Evolutionary conservation across 1,140 invertebrate species (phyloP).

Genomic region (Panagrolaimus sp.): DNA sequence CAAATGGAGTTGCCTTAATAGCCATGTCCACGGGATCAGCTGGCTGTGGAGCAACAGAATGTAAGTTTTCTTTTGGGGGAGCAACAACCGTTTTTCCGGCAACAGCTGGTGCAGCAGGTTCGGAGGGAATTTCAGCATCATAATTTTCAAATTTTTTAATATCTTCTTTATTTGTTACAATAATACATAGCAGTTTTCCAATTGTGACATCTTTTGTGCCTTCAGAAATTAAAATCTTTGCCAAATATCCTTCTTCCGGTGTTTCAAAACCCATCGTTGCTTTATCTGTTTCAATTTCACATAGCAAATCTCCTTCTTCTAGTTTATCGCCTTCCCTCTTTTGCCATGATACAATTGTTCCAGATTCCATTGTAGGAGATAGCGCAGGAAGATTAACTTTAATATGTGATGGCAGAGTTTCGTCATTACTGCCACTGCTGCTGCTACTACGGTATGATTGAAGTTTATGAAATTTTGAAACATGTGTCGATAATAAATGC

Average conservation of each 20-base stretch:
- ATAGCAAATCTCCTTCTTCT: not conserved
- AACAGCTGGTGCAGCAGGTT: not conserved
- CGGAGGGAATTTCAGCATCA: not conserved
- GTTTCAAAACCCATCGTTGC: not conserved
- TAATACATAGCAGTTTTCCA: slow-evolving; percentile 7
- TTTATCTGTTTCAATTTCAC: not conserved
- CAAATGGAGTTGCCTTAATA: slow-evolving; percentile 3
- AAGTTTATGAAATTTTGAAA: not conserved
- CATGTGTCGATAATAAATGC: no score
- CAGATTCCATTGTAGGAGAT: not conserved
- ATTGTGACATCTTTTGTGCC: not conserved
- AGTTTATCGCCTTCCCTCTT: not conserved
- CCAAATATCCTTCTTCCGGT: slow-evolving; percentile 7
- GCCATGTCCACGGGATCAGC: not conserved
- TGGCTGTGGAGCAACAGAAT: not conserved
- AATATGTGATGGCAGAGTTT: not conserved
- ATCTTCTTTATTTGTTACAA: not conserved
- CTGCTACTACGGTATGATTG: not conserved
- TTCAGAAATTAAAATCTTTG: not conserved
- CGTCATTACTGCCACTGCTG: not conserved
- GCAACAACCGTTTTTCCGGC: not conserved
- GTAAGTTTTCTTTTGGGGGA: not conserved
- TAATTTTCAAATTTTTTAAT: not conserved
- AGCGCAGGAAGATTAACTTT: not conserved
- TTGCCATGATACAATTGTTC: not conserved